Evolutionary conservation across 2,888 invertebrate genomes (phyloP), one percentile per base, ranked within the genome.

Genomic region (Eledone cirrhosa): DNA sequence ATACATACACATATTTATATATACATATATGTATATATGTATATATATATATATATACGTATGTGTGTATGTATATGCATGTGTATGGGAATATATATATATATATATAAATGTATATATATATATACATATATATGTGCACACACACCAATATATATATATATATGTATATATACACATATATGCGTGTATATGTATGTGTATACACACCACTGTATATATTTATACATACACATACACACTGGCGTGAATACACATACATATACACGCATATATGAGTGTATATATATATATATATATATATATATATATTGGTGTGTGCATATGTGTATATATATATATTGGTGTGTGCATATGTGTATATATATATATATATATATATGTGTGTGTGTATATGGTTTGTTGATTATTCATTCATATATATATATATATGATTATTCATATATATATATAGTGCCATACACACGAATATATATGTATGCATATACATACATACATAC

Each of bases 351-450:
- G 8, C 8, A 1, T 16, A 16, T 16, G 8, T 63, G 19, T 63
- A 63, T 63, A 63, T 63, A 63, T 63, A 63, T 63, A 19, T 63
- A 63, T 63, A 63, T 63, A 59, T 59, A 59, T 59, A 59, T 59
- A 59, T 59, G 13, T 59, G 3, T 7, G 3, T 7, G 3, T 59
- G 13, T 59, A 59, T 59, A 59, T 59, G 13, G 3, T 7, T 59
- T 7, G 5, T 4, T 59, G 13, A 4, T 7, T 59, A n/a, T 11
- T 7, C 13, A 59, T 11, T 7, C 13, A 59, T 59, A 59, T 59
- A 59, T 3, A 59, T 59, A 59, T 11, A 59, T 59, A 59, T 59
- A 59, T 59, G 13, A 3, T 7, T 59, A 59, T 59, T 7, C 24
- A 59, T 59, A 59, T 11, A 59, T 59, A 59, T 59, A 59, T 59